phyloP scores from a whole-genome alignment of 2,888 invertebrate genomes.

The Hydropsyche betteni region DNA sequence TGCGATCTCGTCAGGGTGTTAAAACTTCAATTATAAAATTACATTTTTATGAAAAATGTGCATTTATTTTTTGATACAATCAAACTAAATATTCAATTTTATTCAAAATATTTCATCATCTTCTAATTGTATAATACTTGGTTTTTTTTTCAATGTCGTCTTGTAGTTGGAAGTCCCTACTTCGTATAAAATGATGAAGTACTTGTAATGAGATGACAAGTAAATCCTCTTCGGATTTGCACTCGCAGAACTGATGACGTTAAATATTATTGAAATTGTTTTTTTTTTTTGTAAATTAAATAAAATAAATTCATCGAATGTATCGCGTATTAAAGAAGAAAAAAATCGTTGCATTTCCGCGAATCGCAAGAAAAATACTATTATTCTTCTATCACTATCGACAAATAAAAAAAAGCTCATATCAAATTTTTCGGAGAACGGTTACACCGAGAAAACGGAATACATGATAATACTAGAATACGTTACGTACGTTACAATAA shows the following conservation, averaged over 20 bases:
- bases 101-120: no score
- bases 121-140: no score
- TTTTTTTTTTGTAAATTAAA: constrained; percentile 2
- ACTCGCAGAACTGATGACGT: constrained; percentile 23
- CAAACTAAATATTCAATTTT: no score
- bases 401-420: no score
- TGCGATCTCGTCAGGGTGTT: neutral
- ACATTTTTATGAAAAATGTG: neutral
- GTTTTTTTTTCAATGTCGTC: no score
- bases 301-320: neutral
- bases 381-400: neutral
- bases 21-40: constrained; percentile 7
- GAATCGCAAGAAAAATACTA: neutral
- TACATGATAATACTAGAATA: neutral
- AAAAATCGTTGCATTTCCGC: neutral
- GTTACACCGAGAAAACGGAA: neutral
- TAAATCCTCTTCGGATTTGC: constrained; percentile 20
- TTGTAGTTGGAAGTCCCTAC: neutral
- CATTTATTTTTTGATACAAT: no score
- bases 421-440: no score
- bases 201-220: constrained; percentile 29
- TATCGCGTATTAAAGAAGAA: neutral
- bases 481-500: neutral
- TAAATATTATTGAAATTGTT: constrained; percentile 28
- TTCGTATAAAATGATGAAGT: constrained; percentile 11